These are phyloP conservation scores for Drosophila yooni DNA, from an alignment of 2,888 invertebrate genomes.

Conservation along the genomic window DNA sequence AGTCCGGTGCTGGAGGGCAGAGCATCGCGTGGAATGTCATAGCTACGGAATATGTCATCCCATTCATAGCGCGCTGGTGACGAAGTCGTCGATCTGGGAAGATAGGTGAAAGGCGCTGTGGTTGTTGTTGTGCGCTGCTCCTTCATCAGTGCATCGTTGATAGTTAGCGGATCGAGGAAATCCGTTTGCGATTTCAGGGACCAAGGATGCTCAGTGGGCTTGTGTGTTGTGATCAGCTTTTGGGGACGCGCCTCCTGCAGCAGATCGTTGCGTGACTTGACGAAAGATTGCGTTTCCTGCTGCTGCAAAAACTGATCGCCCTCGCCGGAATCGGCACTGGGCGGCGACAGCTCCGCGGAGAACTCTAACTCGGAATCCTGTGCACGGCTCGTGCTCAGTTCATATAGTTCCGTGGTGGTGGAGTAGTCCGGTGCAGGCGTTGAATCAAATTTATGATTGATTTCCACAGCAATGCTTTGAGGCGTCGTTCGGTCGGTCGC, in stretches of 20 bases:
- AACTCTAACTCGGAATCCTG: conserved; percentile 80
- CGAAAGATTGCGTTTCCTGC: conserved; percentile 90
- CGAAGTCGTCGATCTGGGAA: conserved; percentile 69
- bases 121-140: conserved; percentile 67
- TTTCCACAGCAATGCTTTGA: conserved; percentile 88
- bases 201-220: conserved; percentile 85
- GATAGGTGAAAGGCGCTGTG: conserved; percentile 83
- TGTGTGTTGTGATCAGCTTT: conserved; percentile 63
- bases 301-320: conserved; percentile 88
- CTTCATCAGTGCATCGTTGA: conserved; percentile 89
- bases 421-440: conserved; percentile 67
- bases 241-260: conserved; percentile 53
- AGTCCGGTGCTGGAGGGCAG: conserved; percentile 88
- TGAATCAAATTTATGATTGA: conserved; percentile 79
- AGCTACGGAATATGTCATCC: conserved; percentile 85
- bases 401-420: conserved; percentile 82
- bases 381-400: conserved; percentile 86
- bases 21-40: conserved; percentile 86
- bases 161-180: conserved; percentile 89
- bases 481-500: conserved; percentile 86
- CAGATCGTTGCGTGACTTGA: conserved; percentile 86
- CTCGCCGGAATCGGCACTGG: conserved; percentile 84
- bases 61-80: conserved; percentile 80
- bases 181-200: conserved; percentile 87
- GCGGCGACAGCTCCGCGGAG: conserved; percentile 85